Conservation (phyloP, 37 sponge, comb jelly and placozoan species). For the Spongilla lacustris region DNA sequence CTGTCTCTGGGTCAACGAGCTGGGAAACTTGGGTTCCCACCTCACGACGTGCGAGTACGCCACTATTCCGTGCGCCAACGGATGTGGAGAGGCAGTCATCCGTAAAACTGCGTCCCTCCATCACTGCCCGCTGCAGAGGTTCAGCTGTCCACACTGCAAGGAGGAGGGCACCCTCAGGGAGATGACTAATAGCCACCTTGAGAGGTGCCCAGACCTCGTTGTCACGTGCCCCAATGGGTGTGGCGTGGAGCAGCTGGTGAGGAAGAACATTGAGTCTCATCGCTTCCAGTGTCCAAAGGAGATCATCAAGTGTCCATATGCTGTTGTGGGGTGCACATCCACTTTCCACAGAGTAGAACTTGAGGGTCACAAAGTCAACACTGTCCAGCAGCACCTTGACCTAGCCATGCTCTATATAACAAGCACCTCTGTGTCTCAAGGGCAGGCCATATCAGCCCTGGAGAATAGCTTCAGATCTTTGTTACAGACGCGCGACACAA, state of each 20-base stretch:
- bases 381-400: background rate
- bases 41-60: background rate
- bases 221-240: background rate
- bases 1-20: background rate
- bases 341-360: background rate
- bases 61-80: background rate
- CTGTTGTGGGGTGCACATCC: background rate
- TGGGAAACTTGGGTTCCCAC: background rate
- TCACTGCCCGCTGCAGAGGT: background rate
- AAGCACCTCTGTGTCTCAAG: background rate
- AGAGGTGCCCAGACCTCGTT: background rate
- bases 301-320: background rate
- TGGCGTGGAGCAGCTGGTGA: background rate
- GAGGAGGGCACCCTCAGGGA: conserved; percentile 19
- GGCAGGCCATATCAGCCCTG: background rate
- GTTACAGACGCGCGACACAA: background rate
- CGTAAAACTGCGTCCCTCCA: background rate
- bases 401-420: background rate
- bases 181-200: conserved; percentile 46
- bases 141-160: background rate
- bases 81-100: background rate
- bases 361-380: background rate
- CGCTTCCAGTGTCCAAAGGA: background rate
- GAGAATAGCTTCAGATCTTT: background rate
- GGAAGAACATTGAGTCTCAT: background rate